Evolutionary conservation across 2,888 invertebrate species (phyloP).

Genomic region (Pharmacophagus antenor): DNA sequence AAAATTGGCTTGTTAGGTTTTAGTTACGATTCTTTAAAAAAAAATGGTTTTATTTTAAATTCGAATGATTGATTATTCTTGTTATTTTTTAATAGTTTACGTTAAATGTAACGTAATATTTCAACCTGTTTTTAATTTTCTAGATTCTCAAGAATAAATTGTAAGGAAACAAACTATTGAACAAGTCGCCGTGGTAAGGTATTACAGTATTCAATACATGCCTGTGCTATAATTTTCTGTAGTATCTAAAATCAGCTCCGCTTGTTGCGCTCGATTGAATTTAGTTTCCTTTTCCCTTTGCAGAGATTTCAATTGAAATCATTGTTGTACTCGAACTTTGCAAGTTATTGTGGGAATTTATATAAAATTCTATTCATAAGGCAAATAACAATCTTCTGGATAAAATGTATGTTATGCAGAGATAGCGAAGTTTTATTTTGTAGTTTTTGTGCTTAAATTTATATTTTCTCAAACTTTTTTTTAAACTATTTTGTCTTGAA

Average conservation of each 20-base stretch:
- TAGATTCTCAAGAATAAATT: conserved; percentile 2
- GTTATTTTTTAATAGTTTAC: no score
- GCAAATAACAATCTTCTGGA: neutral
- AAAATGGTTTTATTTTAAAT: neutral
- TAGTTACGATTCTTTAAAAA: no score
- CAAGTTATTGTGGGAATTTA: conserved; percentile 26
- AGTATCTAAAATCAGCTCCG: conserved; percentile 31
- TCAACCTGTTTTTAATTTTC: neutral
- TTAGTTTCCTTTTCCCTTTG: conserved; percentile 29
- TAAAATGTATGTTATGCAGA: neutral
- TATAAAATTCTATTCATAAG: conserved; percentile 20
- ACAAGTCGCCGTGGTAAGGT: conserved; percentile 14
- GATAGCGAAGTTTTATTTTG: neutral
- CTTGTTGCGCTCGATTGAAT: conserved; percentile 32
- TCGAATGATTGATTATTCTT: neutral
- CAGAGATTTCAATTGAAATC: conserved; percentile 32
- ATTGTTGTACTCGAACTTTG: conserved; percentile 30
- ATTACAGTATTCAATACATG: conserved; percentile 28
- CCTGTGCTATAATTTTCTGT: conserved; percentile 30
- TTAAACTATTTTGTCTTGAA: neutral
- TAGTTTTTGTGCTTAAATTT: no score
- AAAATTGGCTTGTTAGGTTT: no score
- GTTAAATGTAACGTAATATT: no score
- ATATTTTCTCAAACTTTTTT: neutral
- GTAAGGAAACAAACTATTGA: conserved; percentile 13